These are phyloP conservation scores for Mactromeris polynyma DNA, from an alignment of 2,888 invertebrate species.

Conservation along the genomic window DNA sequence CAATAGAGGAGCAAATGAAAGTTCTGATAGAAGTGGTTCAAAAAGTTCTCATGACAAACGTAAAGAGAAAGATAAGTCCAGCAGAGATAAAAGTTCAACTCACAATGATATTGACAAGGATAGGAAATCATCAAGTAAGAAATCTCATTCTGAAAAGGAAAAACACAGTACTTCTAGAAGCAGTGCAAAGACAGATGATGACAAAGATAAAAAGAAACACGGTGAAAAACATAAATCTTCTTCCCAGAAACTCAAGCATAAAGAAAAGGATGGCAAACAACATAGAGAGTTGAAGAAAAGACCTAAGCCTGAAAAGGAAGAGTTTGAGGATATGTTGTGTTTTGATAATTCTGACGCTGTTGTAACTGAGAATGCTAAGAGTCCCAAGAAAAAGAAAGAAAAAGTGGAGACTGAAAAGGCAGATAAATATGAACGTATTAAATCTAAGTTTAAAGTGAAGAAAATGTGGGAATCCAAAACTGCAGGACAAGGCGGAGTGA, in stretches of 20 bases:
- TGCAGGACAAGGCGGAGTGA: constrained; percentile 56
- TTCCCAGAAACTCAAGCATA: constrained; percentile 40
- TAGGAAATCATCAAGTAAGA: background rate
- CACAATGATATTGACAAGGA: background rate
- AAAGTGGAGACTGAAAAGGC: constrained; percentile 43
- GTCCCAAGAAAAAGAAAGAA: constrained; percentile 32
- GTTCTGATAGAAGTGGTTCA: background rate
- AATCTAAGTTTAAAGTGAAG: constrained; percentile 74
- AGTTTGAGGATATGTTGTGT: constrained; percentile 66
- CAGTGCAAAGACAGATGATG: background rate
- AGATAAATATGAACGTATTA: constrained; percentile 70
- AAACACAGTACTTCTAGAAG: background rate
- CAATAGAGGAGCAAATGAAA: background rate
- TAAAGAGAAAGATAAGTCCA: background rate
- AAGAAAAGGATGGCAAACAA: constrained; percentile 24
- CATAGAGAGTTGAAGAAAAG: constrained; percentile 38
- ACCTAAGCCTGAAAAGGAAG: constrained; percentile 21
- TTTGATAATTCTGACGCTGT: constrained; percentile 72
- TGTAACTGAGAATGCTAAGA: constrained; percentile 47
- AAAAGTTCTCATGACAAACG: constrained; percentile 18
- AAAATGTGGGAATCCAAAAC: constrained; percentile 69
- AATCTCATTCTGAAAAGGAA: constrained; percentile 2
- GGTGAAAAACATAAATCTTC: constrained; percentile 18
- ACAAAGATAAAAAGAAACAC: constrained; percentile 19
- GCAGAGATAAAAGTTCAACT: background rate